Evolutionary conservation across 2,888 invertebrate genomes (phyloP).

Genomic region (Perdita meconis): DNA sequence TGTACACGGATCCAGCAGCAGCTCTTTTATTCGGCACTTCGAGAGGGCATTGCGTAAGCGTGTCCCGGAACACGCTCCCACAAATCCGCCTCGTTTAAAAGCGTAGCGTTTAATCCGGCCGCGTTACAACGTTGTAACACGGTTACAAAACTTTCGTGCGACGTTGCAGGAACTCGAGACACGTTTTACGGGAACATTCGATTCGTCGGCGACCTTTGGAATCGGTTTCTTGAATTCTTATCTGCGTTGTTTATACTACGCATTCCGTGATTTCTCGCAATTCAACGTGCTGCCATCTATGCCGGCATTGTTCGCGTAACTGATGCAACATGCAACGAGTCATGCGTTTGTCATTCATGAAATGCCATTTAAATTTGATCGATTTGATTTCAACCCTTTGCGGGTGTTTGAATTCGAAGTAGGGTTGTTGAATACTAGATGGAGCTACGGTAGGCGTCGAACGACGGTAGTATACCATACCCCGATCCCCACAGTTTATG

Average conservation of each 20-base stretch:
- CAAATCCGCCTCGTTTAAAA: constrained; percentile 55
- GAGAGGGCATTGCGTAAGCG: constrained; percentile 76
- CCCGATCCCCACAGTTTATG: too few relatives aligned
- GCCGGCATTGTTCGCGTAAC: constrained; percentile 21
- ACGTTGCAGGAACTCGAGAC: constrained; percentile 46
- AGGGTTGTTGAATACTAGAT: constrained; percentile 5
- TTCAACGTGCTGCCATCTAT: constrained; percentile 41
- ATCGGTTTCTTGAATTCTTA: constrained; percentile 33
- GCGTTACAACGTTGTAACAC: constrained; percentile 14
- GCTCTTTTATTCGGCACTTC: constrained; percentile 75
- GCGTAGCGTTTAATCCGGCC: constrained; percentile 44
- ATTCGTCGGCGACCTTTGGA: constrained; percentile 56
- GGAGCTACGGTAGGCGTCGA: constrained; percentile 2
- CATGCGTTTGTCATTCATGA: background rate
- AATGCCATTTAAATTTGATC: constrained; percentile 27
- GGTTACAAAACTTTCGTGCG: constrained; percentile 46
- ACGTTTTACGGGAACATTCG: constrained; percentile 26
- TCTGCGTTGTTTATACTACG: constrained; percentile 51
- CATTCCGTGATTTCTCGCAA: constrained; percentile 45
- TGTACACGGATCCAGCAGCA: constrained; percentile 75
- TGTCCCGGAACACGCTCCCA: constrained; percentile 40
- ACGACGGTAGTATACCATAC: too few relatives aligned
- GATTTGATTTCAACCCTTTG: constrained; percentile 32
- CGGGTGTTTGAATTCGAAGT: constrained; percentile 27
- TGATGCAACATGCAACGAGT: background rate